Evolutionary conservation across 2,113 vertebrate genomes (phyloP).

Genomic region (Calyptomena viridis): DNA sequence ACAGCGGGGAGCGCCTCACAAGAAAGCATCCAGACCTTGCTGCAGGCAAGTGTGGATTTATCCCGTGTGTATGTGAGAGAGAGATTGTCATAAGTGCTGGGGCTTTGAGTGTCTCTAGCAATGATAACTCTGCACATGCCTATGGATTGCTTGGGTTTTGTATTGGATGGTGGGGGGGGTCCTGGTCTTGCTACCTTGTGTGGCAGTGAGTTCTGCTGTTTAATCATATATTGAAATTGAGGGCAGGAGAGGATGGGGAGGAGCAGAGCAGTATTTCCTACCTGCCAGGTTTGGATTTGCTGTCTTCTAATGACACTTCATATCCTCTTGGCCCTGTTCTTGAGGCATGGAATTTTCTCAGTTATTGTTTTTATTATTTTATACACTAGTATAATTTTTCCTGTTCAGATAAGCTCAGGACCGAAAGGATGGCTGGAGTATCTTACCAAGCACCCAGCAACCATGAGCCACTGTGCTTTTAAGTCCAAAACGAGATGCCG

Average conservation of each 20-base stretch:
- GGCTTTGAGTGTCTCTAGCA: not conserved
- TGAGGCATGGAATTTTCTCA: not conserved
- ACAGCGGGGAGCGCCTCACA: not conserved
- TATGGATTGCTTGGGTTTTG: not conserved
- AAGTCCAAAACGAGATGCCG: not conserved
- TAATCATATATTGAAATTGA: not conserved
- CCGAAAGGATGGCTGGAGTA: not conserved
- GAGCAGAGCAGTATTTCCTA: not conserved
- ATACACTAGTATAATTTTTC: not conserved
- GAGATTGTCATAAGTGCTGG: not conserved
- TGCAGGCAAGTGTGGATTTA: not conserved
- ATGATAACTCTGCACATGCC: not conserved
- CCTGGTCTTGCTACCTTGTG: not conserved
- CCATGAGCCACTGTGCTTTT: not conserved
- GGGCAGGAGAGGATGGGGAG: too few relatives aligned
- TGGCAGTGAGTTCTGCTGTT: not conserved
- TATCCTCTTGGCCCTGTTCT: not conserved
- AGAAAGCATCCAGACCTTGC: not conserved
- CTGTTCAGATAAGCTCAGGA: not conserved
- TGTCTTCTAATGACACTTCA: not conserved
- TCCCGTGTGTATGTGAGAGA: not conserved
- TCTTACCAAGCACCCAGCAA: not conserved
- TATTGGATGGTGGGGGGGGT: not conserved
- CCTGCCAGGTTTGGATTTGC: not conserved
- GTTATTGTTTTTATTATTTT: not conserved